Base-by-base conservation (phyloP, 2,797 vertebrate genomes). In the Psittacula echo region DNA sequence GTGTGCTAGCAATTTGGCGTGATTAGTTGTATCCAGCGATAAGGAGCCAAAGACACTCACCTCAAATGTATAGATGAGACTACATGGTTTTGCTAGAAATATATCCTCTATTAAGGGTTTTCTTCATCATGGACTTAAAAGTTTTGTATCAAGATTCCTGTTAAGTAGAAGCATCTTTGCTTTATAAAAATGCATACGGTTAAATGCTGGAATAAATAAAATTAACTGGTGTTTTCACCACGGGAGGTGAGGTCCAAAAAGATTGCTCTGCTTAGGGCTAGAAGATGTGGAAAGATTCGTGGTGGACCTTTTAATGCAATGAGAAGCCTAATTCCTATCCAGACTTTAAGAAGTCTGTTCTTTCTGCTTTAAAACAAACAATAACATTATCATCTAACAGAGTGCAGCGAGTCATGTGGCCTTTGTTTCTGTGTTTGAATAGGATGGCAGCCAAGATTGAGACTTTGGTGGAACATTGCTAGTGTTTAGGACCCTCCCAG, bases 281-380 rank as follows among this genome's bases (percentile, higher is more conserved):
- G 42, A 89, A 85, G 15, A 41, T 47, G 27, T 51, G 50, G 53
- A 75, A 24, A 75, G 3, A 64, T 53, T 37, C 0, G 0, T 27
- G 10, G 26, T 20, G n/a, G 65, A 67, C 60, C 12, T 78, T 79
- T 14, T 77, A 74, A 68, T 47, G 41, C n/a, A 73, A 4, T 0
- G 0, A 67, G 27, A 6, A 70, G 5, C 41, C 71, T 67, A 79
- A 53, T 85, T 85, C 41, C 29, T 11, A 48, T 41, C 20, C 32
- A 66, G 14, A 56, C 20, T 73, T 79, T 29, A 60, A 37, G 45
- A 50, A 9, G 4, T 21, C 13, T 71, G 51, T 29, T 24, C 48
- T 87, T 92, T 87, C 73, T 87, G 66, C 66, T 48, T 74, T 80
- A 44, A 74, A 86, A 75, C n/a, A 54, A 92, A n/a, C 34, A 70